phyloP scores from a whole-genome alignment of 2,113 vertebrate species.

The Corydoras sp. region DNA sequence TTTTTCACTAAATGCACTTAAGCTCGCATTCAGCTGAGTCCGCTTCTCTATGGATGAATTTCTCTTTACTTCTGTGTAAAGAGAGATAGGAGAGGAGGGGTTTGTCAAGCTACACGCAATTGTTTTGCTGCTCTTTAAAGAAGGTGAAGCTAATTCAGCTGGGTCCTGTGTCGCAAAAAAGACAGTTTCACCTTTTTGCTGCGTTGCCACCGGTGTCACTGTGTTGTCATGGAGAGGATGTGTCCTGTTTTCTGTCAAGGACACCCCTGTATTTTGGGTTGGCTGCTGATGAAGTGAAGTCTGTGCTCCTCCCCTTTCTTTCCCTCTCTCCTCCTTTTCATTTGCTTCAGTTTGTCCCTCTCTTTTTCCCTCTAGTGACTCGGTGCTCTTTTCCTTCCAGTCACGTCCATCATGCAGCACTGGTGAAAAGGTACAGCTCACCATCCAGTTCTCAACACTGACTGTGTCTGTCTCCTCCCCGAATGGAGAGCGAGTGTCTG shows the following conservation, averaged over 20 bases:
- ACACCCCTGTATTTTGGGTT: constrained; percentile 53
- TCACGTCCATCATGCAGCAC: constrained; percentile 47
- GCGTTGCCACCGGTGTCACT: constrained; percentile 58
- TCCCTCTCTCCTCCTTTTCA: constrained; percentile 41
- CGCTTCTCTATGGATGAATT: constrained; percentile 31
- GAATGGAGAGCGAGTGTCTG: constrained; percentile 40
- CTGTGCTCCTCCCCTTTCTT: constrained; percentile 51
- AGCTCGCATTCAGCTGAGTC: constrained; percentile 33
- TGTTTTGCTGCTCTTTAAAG: constrained; percentile 38
- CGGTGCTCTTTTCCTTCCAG: constrained; percentile 51
- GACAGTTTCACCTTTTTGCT: constrained; percentile 47
- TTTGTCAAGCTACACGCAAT: constrained; percentile 45
- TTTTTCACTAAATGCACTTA: constrained; percentile 41
- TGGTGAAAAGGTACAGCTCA: constrained; percentile 39
- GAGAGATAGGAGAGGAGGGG: constrained; percentile 33
- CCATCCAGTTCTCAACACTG: constrained; percentile 36
- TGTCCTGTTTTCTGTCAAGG: constrained; percentile 50
- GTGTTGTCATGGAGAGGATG: constrained; percentile 59
- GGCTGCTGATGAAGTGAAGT: constrained; percentile 56
- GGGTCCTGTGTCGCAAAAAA: constrained; percentile 43
- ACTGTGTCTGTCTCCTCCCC: constrained; percentile 48
- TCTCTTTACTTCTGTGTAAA: constrained; percentile 41
- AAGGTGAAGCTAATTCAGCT: constrained; percentile 39
- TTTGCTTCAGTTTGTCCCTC: constrained; percentile 33
- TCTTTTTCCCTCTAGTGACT: constrained; percentile 43